phyloP scores from a whole-genome alignment of 1,140 invertebrate species.

The Plectrocnemia conspersa region DNA sequence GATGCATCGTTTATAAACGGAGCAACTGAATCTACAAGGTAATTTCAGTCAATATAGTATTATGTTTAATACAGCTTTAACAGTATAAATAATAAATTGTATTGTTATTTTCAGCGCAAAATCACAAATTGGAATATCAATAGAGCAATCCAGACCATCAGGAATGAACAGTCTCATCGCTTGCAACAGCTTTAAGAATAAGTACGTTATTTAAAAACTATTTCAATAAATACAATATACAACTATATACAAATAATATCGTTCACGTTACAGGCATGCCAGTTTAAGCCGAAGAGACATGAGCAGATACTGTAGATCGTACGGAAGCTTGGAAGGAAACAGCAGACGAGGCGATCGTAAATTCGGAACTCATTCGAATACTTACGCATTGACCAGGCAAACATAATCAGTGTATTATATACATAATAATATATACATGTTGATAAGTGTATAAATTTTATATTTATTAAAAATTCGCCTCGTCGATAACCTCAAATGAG shows the following conservation, averaged over 20 bases:
- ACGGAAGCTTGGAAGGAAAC: slow-evolving; percentile 28
- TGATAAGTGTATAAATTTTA: no score
- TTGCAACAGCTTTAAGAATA: slow-evolving; percentile 71
- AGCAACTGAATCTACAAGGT: slow-evolving; percentile 29
- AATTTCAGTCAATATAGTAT: no score
- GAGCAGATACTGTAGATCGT: slow-evolving; percentile 29
- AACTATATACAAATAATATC: background rate
- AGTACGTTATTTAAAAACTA: slow-evolving; percentile 37
- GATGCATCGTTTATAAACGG: slow-evolving; percentile 19
- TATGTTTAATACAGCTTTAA: background rate
- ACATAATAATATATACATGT: no score
- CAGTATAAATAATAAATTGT: slow-evolving; percentile 3
- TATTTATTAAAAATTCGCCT: no score
- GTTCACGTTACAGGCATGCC: slow-evolving; percentile 8
- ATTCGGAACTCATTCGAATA: no score
- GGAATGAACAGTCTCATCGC: slow-evolving; percentile 68
- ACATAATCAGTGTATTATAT: no score
- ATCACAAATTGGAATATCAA: slow-evolving; percentile 49
- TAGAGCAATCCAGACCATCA: slow-evolving; percentile 56
- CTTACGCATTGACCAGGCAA: no score
- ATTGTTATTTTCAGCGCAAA: slow-evolving; percentile 37
- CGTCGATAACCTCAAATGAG: no score
- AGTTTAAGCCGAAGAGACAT: slow-evolving; percentile 12
- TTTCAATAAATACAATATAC: background rate
- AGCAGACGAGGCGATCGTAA: no score